Conservation (phyloP, 2,888 invertebrate species). For the Capitulum mitella region DNA sequence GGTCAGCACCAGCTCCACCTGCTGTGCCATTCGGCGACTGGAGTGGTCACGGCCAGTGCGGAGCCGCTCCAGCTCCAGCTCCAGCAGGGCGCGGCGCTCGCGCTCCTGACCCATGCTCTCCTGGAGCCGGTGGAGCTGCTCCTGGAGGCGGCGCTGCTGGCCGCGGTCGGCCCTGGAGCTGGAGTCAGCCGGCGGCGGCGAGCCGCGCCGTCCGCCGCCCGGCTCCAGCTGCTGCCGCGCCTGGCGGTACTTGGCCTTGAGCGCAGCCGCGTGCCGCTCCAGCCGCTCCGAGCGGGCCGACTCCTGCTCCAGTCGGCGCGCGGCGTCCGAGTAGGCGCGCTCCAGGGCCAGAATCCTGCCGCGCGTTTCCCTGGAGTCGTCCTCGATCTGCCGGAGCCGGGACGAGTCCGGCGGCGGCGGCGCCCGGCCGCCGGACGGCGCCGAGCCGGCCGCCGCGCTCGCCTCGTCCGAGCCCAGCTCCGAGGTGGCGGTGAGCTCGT, state of each 20-base stretch:
- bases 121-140: background rate
- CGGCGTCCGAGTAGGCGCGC: background rate
- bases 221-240: background rate
- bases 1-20: background rate
- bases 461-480: background rate
- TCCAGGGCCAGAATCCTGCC: too few species aligned
- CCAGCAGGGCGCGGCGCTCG: constrained; percentile 5
- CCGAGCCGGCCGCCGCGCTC: too few species aligned
- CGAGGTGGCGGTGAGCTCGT: background rate
- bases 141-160: background rate
- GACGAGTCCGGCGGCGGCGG: background rate
- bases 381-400: background rate
- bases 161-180: too few species aligned
- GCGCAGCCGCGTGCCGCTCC: background rate
- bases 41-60: background rate
- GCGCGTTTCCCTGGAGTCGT: too few species aligned
- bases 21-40: background rate
- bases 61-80: constrained; percentile 13
- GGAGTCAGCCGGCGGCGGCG: too few species aligned
- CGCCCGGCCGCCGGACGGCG: background rate
- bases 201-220: background rate
- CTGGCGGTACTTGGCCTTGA: background rate
- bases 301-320: background rate
- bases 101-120: background rate
- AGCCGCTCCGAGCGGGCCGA: background rate